A percentile compares a stretch with the other conserved stretches of the same genome.
Evolutionary conservation across 2,113 vertebrate species (phyloP).

Genomic region (Otocyon megalotis): DNA sequence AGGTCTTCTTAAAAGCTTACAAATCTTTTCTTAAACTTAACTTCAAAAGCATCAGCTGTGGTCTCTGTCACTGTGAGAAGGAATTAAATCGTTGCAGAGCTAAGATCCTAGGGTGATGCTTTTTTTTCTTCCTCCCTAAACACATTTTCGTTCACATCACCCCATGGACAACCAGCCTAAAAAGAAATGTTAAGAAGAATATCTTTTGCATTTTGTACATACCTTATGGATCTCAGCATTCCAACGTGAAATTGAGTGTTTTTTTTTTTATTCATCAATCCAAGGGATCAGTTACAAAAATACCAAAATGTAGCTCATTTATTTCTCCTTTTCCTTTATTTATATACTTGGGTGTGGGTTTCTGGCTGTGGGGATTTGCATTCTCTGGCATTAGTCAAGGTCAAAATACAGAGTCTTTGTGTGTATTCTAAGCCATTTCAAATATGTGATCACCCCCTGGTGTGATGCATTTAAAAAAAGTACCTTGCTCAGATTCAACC

Average conservation of each 20-base stretch:
- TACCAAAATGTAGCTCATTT: conserved; percentile 69
- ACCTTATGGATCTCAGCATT: conserved; percentile 27
- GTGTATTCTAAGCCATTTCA: conserved; percentile 63
- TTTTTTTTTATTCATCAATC: background rate
- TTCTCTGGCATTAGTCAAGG: conserved; percentile 71
- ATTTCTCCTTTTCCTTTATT: conserved; percentile 78
- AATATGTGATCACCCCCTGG: conserved; percentile 7
- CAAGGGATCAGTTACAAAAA: conserved; percentile 72
- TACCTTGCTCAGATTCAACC: conserved; percentile 49
- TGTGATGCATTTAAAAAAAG: conserved; percentile 70
- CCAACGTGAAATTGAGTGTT: background rate
- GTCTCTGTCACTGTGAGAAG: background rate
- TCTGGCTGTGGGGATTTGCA: conserved; percentile 72
- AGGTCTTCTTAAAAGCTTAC: conserved; percentile 56
- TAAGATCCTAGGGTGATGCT: conserved; percentile 35
- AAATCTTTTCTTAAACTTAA: conserved; percentile 65
- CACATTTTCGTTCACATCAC: background rate
- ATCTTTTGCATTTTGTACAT: conserved; percentile 52
- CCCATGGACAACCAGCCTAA: background rate
- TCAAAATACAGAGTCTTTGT: conserved; percentile 63
- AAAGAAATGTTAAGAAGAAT: conserved; percentile 52
- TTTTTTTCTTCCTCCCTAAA: background rate
- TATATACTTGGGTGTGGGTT: conserved; percentile 68
- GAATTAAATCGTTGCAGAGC: conserved; percentile 34
- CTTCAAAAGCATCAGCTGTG: conserved; percentile 55